Conservation (phyloP, 2,113 vertebrate genomes). For the Sterrhoptilus dennistouni region DNA sequence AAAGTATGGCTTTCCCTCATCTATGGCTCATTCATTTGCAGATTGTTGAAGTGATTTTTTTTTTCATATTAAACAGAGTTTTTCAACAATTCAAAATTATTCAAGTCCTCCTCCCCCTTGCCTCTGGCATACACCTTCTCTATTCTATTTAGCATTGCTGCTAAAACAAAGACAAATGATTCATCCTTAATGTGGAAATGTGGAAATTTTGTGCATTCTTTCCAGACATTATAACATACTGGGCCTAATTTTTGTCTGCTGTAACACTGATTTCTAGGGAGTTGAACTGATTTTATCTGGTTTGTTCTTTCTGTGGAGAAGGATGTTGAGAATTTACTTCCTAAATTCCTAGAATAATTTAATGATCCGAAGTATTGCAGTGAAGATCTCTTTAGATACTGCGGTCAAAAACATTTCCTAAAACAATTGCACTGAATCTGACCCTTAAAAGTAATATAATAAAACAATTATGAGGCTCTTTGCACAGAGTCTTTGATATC, state of each 20-base stretch:
- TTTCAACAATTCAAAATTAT: conserved; percentile 14
- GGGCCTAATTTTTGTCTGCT: background rate
- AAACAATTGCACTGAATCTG: background rate
- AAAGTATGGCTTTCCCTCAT: conserved; percentile 30
- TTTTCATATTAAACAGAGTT: conserved; percentile 26
- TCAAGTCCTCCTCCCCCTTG: background rate
- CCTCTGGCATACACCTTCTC: conserved; percentile 40
- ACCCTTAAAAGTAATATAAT: background rate
- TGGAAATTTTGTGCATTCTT: conserved; percentile 58
- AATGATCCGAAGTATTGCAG: background rate
- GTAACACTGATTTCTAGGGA: conserved; percentile 21
- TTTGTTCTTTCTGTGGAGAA: conserved; percentile 3
- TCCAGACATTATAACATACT: conserved; percentile 21
- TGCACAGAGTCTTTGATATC: background rate
- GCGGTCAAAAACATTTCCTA: background rate
- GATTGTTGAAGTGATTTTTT: conserved; percentile 4
- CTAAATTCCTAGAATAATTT: conserved; percentile 35
- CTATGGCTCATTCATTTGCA: conserved; percentile 19
- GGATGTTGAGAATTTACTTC: background rate
- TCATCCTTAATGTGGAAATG: conserved; percentile 18
- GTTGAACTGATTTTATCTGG: background rate
- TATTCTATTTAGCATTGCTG: conserved; percentile 11
- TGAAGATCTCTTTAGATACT: background rate
- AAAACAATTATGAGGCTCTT: background rate
- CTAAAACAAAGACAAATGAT: conserved; percentile 64